Base-by-base conservation (phyloP, 2,888 invertebrate species). In the Drosophila paracracens region DNA sequence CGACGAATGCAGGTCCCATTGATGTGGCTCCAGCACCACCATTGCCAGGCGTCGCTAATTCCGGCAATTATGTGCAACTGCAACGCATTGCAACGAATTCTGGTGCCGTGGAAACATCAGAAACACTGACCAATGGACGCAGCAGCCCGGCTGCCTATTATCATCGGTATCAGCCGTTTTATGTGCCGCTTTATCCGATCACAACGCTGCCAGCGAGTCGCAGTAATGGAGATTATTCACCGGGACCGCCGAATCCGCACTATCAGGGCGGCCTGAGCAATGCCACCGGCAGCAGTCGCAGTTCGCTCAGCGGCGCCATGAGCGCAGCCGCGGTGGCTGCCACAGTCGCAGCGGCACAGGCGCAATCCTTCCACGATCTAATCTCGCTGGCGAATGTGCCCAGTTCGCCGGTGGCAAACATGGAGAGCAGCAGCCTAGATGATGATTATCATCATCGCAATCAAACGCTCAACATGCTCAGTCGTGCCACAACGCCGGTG, bases 301-400 rank as follows among this genome's bases (percentile, higher is more conserved):
- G 90, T 18, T 90, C 88, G 1, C 38, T 84, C 10, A 83, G 84
- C 5, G 89, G 84, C 5, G 90, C 88, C 1, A 51, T 88, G 59
- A 87, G 76, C 43, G 91, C 89, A 1, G 88, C 89, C 25, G 84
- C 89, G 7, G 85, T 87, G 5, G 83, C 88, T 36, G 82, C 86
- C 5, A 80, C 84, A n/a, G 83, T 82, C 13, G 82, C 88, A 6
- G 82, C 88, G 4, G 83, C 85, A 1, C 89, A 88, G 18, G 78
- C 78, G 1, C 83, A 81, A 66, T 75, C 90, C 2, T 83, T 86
- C 8, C 89, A 69, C 31, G 87, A 88, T 38, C 40, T 87, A 6
- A 40, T 88, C 0, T 82, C 89, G 0, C 36, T 82, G 56, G 69
- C 84, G 2, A 79, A 72, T 54, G 77, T 74, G 25, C 84, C 83